These are phyloP conservation scores for Plutella xylostella DNA, from an alignment of 2,888 invertebrate genomes.

Conservation along the genomic window DNA sequence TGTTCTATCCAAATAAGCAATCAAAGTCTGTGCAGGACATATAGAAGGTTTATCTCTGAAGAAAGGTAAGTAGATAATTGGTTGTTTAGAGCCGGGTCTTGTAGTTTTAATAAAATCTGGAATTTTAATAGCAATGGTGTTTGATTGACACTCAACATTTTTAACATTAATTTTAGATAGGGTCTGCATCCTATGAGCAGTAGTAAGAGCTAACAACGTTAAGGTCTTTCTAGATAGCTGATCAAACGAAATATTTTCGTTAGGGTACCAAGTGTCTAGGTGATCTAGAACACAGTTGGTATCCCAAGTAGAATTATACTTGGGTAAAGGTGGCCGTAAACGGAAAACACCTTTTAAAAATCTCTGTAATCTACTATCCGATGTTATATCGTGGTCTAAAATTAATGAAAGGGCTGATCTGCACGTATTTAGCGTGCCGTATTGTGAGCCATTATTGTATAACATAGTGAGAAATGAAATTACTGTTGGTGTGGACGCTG, in stretches of 20 bases:
- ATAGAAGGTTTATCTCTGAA: not conserved
- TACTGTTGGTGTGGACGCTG: conserved; percentile 10
- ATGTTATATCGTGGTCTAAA: conserved; percentile 3
- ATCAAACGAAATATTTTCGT: not conserved
- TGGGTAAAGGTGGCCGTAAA: not conserved
- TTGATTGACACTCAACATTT: not conserved
- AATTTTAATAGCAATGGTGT: not conserved
- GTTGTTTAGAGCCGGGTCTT: not conserved
- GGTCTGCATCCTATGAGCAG: not conserved
- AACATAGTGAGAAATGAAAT: conserved; percentile 6
- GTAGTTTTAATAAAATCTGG: not conserved
- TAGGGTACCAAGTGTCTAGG: not conserved
- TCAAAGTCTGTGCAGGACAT: not conserved
- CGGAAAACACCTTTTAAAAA: conserved; percentile 1
- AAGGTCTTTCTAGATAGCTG: not conserved
- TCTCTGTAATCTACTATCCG: conserved; percentile 6
- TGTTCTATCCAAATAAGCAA: not conserved
- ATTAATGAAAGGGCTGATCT: conserved; percentile 4
- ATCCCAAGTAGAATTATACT: not conserved
- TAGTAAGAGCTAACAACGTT: not conserved
- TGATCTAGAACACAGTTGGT: not conserved
- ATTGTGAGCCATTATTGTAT: conserved; percentile 8
- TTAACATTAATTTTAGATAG: not conserved
- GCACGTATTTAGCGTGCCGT: conserved; percentile 5
- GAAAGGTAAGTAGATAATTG: not conserved